Evolutionary conservation across 2,113 vertebrate species (phyloP), one percentile per base, ranked within the genome.

Genomic region (Bambusicola thoracicus): DNA sequence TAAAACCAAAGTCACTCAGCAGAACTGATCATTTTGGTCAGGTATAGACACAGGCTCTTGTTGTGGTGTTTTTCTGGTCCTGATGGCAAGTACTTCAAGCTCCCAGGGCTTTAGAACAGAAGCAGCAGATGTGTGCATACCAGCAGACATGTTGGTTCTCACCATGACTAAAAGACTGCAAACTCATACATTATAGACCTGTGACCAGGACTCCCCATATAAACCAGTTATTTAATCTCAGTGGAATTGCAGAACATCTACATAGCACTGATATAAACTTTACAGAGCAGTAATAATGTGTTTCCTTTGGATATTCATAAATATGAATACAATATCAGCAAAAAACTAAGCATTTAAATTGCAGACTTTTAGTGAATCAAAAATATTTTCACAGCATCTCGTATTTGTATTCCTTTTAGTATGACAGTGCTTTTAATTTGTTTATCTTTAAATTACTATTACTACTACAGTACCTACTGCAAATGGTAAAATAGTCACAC

Each of bases 1-100:
- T 96, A 91, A 97, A 94, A 85, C 40, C 36, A 55, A 89, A 89
- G 79, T 90, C 75, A 79, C 72, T 85, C 18, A 62, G 88, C 70
- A 87, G 92, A 94, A 94, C 44, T 80, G 77, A 89, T 94, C 93
- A 81, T 87, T 80, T 94, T 94, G 80, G 89, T 89, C 94, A 95
- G 85, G 87, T 96, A 91, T 85, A 92, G 48, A 61, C 29, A 83
- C 91, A 16, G 34, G 6, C 69, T 81, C 48, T 72, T 40, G 41
- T 38, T 75, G 27, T 17, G 32, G 18, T 72, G 63, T 58, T 91
- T 95, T 95, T 81, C 56, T 90, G 34, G 24, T 90, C 11, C 8
- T 58, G 34, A 79, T 15, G 67, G 80, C 2, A 27, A 72, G 51
- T 13, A 68, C 44, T 81, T 88, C 68, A 91, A 30, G 66, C 22